A percentile compares a stretch with the other conserved stretches of the same genome.
Conservation (phyloP, 2,888 invertebrate genomes). For the Geophilus truncorum region DNA sequence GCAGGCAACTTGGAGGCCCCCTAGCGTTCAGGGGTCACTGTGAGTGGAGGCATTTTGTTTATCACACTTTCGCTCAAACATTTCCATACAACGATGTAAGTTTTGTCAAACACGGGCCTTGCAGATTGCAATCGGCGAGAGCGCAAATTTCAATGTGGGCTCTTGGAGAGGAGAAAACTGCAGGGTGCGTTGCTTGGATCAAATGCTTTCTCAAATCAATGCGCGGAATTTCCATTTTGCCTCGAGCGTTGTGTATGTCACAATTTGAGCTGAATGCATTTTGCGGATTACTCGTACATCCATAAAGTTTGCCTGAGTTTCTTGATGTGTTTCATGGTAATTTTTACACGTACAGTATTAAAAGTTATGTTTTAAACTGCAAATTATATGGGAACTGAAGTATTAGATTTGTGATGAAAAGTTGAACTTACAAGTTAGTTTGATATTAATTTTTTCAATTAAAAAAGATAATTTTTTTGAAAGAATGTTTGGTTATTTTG, state of each 20-base stretch:
- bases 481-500: too few species aligned
- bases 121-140: neutral
- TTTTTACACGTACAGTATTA: too few species aligned
- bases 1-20: neutral
- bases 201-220: constrained; percentile 17
- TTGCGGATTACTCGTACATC: neutral
- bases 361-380: too few species aligned
- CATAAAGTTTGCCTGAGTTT: neutral
- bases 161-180: neutral
- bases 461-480: too few species aligned
- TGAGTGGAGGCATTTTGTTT: neutral
- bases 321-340: too few species aligned
- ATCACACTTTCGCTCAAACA: neutral
- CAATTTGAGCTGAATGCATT: neutral
- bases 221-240: constrained; percentile 13
- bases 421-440: too few species aligned
- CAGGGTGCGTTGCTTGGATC: constrained; percentile 2
- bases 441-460: too few species aligned
- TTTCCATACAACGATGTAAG: neutral
- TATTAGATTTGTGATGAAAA: too few species aligned
- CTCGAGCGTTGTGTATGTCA: neutral
- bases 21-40: neutral
- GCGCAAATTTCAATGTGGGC: neutral
- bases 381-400: too few species aligned
- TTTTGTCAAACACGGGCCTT: neutral